phyloP scores from a whole-genome alignment of 1,140 invertebrate species.

The Antheraea mylitta region DNA sequence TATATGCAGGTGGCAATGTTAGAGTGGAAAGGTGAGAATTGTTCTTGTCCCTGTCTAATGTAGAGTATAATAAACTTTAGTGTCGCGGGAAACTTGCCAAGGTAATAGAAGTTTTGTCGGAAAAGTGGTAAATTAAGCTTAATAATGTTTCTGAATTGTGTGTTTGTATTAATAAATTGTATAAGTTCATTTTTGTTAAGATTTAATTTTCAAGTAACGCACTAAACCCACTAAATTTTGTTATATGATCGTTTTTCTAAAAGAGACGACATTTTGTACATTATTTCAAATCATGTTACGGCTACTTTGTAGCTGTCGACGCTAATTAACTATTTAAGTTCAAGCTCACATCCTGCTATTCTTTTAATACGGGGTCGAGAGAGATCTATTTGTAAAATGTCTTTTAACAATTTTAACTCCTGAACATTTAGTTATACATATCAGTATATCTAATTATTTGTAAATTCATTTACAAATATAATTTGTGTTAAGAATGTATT shows the following conservation, averaged over 20 bases:
- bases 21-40: background rate
- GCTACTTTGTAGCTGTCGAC: no score
- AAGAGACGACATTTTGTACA: background rate
- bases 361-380: no score
- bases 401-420: no score
- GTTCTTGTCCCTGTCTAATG: background rate
- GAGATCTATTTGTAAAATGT: no score
- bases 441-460: no score
- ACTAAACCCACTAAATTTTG: background rate
- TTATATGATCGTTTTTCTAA: background rate
- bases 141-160: slow-evolving; percentile 8
- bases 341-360: no score
- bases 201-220: background rate
- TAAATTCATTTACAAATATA: no score
- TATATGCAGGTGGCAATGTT: slow-evolving; percentile 4
- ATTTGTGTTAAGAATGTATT: no score
- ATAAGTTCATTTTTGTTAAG: background rate
- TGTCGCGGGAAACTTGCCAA: slow-evolving; percentile 11
- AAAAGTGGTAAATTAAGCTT: slow-evolving; percentile 12
- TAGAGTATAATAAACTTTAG: slow-evolving; percentile 12
- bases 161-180: background rate
- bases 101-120: slow-evolving; percentile 7
- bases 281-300: no score
- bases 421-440: no score
- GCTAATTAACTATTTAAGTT: no score